phyloP scores from a whole-genome alignment of 2,113 vertebrate genomes.

The Strigops habroptila region DNA sequence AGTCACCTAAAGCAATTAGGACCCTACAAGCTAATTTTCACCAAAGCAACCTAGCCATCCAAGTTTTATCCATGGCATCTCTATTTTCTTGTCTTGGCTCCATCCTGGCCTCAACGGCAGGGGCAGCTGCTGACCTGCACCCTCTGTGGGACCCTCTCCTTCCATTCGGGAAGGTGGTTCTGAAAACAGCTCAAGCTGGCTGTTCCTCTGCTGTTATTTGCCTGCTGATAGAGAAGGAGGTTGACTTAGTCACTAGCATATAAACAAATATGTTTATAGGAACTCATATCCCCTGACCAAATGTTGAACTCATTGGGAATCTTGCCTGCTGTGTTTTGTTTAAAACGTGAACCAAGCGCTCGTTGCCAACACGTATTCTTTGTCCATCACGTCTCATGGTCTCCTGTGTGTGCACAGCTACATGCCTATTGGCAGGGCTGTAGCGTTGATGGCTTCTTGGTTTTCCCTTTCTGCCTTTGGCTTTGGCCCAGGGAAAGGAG shows the following conservation, averaged over 20 bases:
- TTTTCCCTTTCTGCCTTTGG: neutral
- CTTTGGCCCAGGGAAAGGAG: neutral
- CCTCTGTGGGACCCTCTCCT: neutral
- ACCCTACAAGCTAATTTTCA: neutral
- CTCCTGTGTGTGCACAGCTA: neutral
- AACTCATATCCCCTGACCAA: neutral
- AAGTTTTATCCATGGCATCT: neutral
- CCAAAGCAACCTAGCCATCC: neutral
- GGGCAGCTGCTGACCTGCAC: neutral
- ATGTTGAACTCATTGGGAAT: neutral
- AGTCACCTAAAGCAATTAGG: neutral
- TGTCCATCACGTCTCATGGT: neutral
- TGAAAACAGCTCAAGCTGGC: neutral
- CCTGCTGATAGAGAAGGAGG: neutral
- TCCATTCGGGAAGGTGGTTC: neutral
- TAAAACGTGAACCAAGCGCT: accelerated
- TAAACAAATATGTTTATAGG: neutral
- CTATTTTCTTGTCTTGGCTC: neutral
- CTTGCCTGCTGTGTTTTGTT: neutral
- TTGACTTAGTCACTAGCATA: neutral
- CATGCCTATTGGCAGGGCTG: neutral
- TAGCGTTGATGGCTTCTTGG: neutral
- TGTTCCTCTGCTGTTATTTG: neutral
- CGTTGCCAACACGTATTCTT: neutral
- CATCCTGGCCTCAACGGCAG: neutral